Percentiles rank a stretch among this genome's conserved stretches.
These are phyloP conservation scores for Notolepis coatsorum DNA, from an alignment of 2,797 vertebrate genomes.

Conservation along the genomic window DNA sequence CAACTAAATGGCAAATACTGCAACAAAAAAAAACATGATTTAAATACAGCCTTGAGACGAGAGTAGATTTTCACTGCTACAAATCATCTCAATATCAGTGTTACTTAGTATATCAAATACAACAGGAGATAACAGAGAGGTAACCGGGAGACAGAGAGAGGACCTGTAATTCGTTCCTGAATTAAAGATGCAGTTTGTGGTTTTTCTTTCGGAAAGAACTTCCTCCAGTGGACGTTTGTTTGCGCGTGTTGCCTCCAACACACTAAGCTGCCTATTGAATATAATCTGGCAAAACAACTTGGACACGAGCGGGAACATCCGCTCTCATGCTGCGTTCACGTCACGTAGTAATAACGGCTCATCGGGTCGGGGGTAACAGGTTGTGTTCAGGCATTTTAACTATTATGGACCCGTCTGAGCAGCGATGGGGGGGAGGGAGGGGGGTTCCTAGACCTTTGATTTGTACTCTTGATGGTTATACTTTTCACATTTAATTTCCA, in stretches of 20 bases:
- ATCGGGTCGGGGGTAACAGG: no score
- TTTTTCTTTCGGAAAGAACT: slow-evolving; percentile 20
- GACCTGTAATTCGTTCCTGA: slow-evolving; percentile 21
- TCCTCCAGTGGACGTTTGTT: slow-evolving; percentile 20
- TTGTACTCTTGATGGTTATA: no score
- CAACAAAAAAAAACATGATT: slow-evolving; percentile 42
- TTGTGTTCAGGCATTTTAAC: no score
- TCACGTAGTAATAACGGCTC: no score
- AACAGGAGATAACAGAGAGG: slow-evolving; percentile 37
- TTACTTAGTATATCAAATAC: background rate
- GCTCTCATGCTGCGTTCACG: no score
- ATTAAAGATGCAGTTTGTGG: slow-evolving; percentile 18
- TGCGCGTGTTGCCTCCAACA: slow-evolving; percentile 23
- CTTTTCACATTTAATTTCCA: no score
- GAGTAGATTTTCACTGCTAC: slow-evolving; percentile 38
- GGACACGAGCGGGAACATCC: no score
- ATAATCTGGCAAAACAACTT: background rate
- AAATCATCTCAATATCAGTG: slow-evolving; percentile 46
- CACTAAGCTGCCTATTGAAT: slow-evolving; percentile 11
- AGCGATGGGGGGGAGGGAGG: no score
- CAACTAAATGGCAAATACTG: slow-evolving; percentile 57
- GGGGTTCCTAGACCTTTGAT: no score
- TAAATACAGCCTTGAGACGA: slow-evolving; percentile 45
- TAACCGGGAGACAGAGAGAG: slow-evolving; percentile 42
- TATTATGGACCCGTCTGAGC: no score